Conservation (phyloP, 2,797 vertebrate species). For the Schizopygopsis malacanthus region DNA sequence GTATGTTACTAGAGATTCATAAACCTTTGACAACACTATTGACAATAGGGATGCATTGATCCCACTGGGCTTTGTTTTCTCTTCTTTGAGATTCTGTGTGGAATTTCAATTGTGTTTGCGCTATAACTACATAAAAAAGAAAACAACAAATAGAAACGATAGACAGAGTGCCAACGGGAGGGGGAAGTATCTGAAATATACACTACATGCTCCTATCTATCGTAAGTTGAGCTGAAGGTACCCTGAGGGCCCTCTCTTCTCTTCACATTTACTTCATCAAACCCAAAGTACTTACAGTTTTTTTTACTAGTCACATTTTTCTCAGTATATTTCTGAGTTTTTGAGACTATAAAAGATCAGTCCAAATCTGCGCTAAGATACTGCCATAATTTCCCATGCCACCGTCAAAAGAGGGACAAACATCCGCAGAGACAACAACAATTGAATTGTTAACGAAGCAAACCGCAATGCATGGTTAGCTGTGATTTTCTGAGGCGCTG, state of each 20-base stretch:
- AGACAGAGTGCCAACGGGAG: neutral
- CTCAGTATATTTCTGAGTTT: neutral
- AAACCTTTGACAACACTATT: conserved; percentile 45
- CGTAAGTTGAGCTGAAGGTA: conserved; percentile 12
- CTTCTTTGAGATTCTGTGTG: conserved; percentile 38
- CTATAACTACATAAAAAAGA: conserved; percentile 26
- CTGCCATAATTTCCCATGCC: neutral
- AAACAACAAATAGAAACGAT: conserved; percentile 45
- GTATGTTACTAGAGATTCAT: conserved; percentile 42
- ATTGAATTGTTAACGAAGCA: conserved; percentile 54
- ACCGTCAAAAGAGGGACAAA: conserved; percentile 25
- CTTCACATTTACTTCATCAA: conserved; percentile 35
- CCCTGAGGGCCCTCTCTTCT: conserved; percentile 16
- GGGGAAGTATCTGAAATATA: conserved; percentile 30
- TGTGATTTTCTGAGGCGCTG: conserved; percentile 32
- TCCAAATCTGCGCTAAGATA: neutral
- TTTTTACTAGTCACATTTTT: conserved; percentile 17
- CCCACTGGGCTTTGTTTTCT: conserved; percentile 41
- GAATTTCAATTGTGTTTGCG: conserved; percentile 36
- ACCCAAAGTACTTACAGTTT: conserved; percentile 25
- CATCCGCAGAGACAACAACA: conserved; percentile 3
- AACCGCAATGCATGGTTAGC: conserved; percentile 41
- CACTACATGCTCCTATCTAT: conserved; percentile 29
- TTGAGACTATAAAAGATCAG: neutral
- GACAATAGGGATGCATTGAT: conserved; percentile 34